Evolutionary conservation across 2,888 invertebrate species (phyloP), one percentile per base, ranked within the genome.

Genomic region (Lucinisca nassula): DNA sequence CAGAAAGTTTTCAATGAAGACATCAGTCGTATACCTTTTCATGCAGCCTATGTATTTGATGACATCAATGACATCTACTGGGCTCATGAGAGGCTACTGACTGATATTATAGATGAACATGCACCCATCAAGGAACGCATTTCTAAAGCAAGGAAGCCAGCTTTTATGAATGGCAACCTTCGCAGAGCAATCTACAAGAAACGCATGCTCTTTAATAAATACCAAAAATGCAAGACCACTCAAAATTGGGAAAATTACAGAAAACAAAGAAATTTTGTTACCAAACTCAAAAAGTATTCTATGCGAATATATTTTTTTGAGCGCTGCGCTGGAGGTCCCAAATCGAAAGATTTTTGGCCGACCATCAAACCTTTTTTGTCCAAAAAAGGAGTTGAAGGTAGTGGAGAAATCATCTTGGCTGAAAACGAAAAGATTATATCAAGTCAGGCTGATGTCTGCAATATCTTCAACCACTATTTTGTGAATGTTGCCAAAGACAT

Each of bases 321-420:
- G 49, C 76, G 51, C 40, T 87, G 72, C 51, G 30, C 37, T 17
- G 82, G 82, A 35, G 80, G 83, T 0, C 82, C 51, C 10, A 83
- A 83, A 73, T 67, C 70, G 24, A 72, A 70, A 0, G 21, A 58
- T 37, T 86, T 82, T 45, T 82, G 79, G 70, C 61, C 30, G 0
- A 79, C 85, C 21, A 45, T 86, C 17, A 85, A 85, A 81, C 82
- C 85, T 35, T 85, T 77, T 61, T 74, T n/a, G n/a, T n/a, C n/a
- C n/a, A n/a, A n/a, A n/a, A n/a, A n/a, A n/a, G n/a, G n/a, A n/a
- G n/a, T n/a, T n/a, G n/a, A n/a, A n/a, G n/a, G n/a, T n/a, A n/a
- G n/a, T n/a, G n/a, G n/a, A 49, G 67, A 79, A 27, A 74, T 67
- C 70, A 75, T 75, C 35, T 40, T 75, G 37, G 55, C 30, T 55